Base-by-base conservation (phyloP, 2,888 invertebrate species). In the Dorcus parallelipipedus region DNA sequence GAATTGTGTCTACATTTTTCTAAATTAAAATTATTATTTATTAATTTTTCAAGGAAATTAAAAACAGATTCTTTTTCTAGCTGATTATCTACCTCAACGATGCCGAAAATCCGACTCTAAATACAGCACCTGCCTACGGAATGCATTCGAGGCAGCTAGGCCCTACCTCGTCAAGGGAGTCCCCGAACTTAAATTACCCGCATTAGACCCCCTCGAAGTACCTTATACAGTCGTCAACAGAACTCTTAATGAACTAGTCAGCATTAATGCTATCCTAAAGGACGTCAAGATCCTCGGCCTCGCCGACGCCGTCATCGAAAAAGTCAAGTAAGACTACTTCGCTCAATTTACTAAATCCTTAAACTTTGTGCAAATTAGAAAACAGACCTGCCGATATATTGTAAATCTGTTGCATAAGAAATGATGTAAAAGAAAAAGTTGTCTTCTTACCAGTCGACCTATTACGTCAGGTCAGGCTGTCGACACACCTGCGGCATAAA, bases 221-320 rank as follows among this genome's bases (percentile, higher is more conserved):
- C 87, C 90, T 0, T 83, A 86, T 53, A 79, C 90, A 60, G 84
- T 84, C 65, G 83, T 91, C 63, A 85, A 86, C 72, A 85, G 89
- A 67, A 85, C 86, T 0, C 81, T 86, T 6, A 75, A 72, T 57
- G 86, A 89, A 1, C 84, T 88, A n/a, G 82, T 91, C 20, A 83
- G 83, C 59, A 72, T 91, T 10, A 86, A 85, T 64, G 89, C 90
- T 0, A 82, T 82, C 0, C 82, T 88, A 61, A 86, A 77, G 59
- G 83, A 91, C 62, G 83, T 89, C 52, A 81, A 81, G 66, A 82
- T 89, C 0, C 77, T 77, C 43, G 91, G 91, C 0, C 82, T 84
- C 8, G 84, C 85, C 0, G 79, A 84, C 55, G 87, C 87, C 67
- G 80, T 82, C 23, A 78, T 91, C 9, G 84, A 88, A 61, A 84